These are phyloP conservation scores for Scrobipalpa costella DNA, from an alignment of 2,888 invertebrate species.

Conservation along the genomic window DNA sequence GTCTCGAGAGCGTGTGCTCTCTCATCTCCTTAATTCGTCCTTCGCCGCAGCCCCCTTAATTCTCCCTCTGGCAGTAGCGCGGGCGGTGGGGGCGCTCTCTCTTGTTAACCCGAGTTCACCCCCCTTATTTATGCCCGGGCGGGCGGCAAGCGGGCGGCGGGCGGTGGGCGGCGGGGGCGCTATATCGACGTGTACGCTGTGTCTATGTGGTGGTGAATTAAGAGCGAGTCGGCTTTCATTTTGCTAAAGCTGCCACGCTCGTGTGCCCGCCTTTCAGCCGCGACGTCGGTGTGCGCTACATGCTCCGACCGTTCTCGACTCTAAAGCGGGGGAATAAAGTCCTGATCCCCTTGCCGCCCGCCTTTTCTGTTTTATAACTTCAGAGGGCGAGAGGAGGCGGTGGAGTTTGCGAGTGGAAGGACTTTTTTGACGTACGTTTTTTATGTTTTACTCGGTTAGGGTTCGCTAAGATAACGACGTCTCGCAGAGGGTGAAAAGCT, in stretches of 20 bases:
- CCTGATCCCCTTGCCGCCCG: conserved; percentile 55
- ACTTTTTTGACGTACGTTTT: conserved; percentile 81
- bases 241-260: conserved; percentile 79
- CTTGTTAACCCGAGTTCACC: conserved; percentile 76
- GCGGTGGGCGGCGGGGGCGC: conserved; percentile 47
- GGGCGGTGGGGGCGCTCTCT: conserved; percentile 69
- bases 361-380: conserved; percentile 77
- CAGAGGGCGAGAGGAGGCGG: conserved; percentile 73
- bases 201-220: conserved; percentile 77
- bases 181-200: conserved; percentile 63
- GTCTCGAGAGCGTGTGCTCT: conserved; percentile 79
- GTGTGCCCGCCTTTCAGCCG: conserved; percentile 78
- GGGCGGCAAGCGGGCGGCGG: conserved; percentile 51
- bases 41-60: conserved; percentile 79
- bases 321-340: conserved; percentile 62
- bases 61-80: conserved; percentile 67
- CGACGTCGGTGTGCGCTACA: conserved; percentile 57
- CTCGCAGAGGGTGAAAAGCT: conserved; percentile 66
- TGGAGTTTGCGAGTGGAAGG: conserved; percentile 77
- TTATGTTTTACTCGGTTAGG: conserved; percentile 80
- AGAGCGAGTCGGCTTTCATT: conserved; percentile 81
- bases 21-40: conserved; percentile 82
- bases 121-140: conserved; percentile 76
- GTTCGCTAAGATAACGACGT: conserved; percentile 79
- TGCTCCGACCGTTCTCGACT: conserved; percentile 60